phyloP scores from a whole-genome alignment of 2,797 vertebrate species.

The Diplodus puntazzo region DNA sequence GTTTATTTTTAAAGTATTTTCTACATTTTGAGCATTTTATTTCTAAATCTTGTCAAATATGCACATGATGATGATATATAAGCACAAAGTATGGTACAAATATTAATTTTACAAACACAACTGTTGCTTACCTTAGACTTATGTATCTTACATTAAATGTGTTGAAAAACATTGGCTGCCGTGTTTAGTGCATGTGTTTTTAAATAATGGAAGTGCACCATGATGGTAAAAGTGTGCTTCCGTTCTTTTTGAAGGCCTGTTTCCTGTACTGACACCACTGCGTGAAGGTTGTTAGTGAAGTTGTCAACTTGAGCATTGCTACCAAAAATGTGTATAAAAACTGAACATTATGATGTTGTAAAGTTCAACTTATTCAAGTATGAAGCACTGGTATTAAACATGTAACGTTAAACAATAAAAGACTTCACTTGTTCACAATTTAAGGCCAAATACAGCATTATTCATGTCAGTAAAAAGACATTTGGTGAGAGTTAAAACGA shows the following conservation, averaged over 20 bases:
- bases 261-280: background rate
- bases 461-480: background rate
- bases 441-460: conserved; percentile 3
- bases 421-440: background rate
- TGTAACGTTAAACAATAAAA: background rate
- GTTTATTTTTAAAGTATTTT: too few species aligned
- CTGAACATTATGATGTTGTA: background rate
- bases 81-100: too few species aligned
- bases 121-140: too few species aligned
- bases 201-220: background rate
- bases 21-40: background rate
- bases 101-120: too few species aligned
- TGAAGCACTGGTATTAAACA: background rate
- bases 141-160: too few species aligned
- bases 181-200: background rate
- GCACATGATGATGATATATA: too few species aligned
- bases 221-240: background rate
- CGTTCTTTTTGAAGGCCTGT: background rate
- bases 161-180: background rate
- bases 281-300: background rate
- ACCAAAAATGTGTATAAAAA: background rate
- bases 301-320: background rate
- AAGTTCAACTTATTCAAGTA: background rate
- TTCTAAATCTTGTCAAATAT: too few species aligned
- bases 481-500: background rate